These are phyloP conservation scores for Rana temporaria DNA, from an alignment of 2,113 vertebrate genomes.

Conservation along the genomic window DNA sequence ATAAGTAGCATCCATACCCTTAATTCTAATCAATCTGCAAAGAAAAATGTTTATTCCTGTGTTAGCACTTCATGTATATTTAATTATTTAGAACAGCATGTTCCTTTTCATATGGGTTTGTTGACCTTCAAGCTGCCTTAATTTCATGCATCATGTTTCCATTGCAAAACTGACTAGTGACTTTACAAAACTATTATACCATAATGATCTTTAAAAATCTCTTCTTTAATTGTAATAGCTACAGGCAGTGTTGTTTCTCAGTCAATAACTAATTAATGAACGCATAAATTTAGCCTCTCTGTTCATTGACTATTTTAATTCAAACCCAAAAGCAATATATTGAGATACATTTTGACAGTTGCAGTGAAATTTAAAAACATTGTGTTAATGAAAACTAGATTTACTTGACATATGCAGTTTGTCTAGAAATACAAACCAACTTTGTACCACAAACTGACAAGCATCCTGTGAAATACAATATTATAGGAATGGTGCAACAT, in stretches of 20 bases:
- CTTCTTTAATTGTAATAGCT: neutral
- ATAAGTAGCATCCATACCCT: neutral
- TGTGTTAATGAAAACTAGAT: too few species aligned
- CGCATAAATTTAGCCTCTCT: neutral
- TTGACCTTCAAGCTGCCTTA: slow-evolving; percentile 34
- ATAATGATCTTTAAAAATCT: neutral
- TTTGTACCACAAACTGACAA: too few species aligned
- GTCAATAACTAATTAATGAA: slow-evolving; percentile 17
- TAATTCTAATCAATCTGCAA: slow-evolving; percentile 28
- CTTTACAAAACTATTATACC: slow-evolving; percentile 44
- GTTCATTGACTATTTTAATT: neutral
- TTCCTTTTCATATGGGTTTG: slow-evolving; percentile 21
- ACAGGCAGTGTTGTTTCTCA: neutral
- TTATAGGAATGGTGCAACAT: too few species aligned
- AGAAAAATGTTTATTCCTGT: slow-evolving; percentile 38
- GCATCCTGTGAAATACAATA: too few species aligned
- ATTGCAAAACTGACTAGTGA: slow-evolving; percentile 12
- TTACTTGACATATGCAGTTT: too few species aligned
- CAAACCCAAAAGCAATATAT: neutral
- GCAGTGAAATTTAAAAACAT: too few species aligned
- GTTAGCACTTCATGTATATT: slow-evolving; percentile 39
- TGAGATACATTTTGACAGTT: neutral
- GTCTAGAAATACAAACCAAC: too few species aligned
- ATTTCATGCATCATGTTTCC: slow-evolving; percentile 48
- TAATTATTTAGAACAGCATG: slow-evolving; percentile 16